phyloP scores from a whole-genome alignment of 2,888 invertebrate genomes.

The Troides aeacus region DNA sequence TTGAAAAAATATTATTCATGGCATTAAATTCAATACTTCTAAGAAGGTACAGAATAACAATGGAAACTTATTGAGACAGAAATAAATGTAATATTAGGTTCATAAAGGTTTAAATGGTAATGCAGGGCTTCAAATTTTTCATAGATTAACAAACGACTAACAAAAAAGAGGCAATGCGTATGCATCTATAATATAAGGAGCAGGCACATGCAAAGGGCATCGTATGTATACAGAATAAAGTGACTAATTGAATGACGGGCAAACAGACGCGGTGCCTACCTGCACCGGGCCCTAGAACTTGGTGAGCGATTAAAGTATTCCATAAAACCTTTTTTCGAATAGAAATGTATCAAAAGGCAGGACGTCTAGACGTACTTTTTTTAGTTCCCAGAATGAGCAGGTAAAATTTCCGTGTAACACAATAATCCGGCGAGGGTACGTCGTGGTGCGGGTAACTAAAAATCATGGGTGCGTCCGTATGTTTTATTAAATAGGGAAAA shows the following conservation, averaged over 20 bases:
- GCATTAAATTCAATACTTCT: not conserved
- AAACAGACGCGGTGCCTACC: conserved; percentile 53
- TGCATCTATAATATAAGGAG: conserved; percentile 32
- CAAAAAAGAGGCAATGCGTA: conserved; percentile 39
- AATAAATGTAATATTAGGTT: not conserved
- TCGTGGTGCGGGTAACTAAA: conserved; percentile 22
- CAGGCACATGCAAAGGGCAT: conserved; percentile 48
- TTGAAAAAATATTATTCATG: not conserved
- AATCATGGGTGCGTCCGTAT: conserved; percentile 12
- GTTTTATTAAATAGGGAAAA: conserved; percentile 25
- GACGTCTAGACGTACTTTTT: conserved; percentile 73
- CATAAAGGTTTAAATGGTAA: not conserved
- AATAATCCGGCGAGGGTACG: conserved; percentile 2
- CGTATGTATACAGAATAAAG: conserved; percentile 56
- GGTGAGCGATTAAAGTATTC: conserved; percentile 60
- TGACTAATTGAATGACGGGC: conserved; percentile 49
- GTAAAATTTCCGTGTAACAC: conserved; percentile 57
- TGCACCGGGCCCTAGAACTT: conserved; percentile 69
- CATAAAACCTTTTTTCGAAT: conserved; percentile 69
- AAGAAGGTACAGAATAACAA: not conserved
- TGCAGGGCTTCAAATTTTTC: conserved; percentile 10
- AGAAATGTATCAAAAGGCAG: conserved; percentile 72
- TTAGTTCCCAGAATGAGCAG: conserved; percentile 67
- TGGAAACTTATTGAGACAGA: not conserved
- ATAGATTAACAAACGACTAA: conserved; percentile 31